Base-by-base conservation (phyloP, 2,888 invertebrate genomes). In the Drosophila aldrichi region DNA sequence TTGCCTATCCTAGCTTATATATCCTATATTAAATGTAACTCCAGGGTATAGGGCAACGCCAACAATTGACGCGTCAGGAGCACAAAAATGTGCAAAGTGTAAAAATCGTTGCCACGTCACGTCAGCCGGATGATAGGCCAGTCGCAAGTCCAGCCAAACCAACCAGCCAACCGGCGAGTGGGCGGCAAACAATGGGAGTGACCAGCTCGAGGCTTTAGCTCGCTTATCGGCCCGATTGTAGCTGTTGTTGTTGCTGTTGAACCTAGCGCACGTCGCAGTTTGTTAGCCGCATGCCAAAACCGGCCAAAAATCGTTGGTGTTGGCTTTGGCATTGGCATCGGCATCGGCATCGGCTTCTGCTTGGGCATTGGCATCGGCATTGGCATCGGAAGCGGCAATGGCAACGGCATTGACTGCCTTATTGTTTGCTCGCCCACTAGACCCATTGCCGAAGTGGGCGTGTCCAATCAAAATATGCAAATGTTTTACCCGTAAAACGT, bases 401-500 rank as follows among this genome's bases (percentile, higher is more conserved):
- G 40, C 69, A 40, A 16, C 54, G 59, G 61, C 70, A 69, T 70
- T 59, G 68, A 68, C 56, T 75, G 62, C 64, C 76, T 79, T 70
- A 86, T 86, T 83, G 86, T 86, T 83, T 86, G 82, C 68, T 65
- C 85, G 76, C 82, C 74, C 81, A 86, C 65, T 76, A 69, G 69
- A 68, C 74, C 77, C 77, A 60, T 52, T 62, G 60, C 70, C 66
- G 63, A 75, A 73, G 55, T 76, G 79, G 85, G 85, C 86, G 83
- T 86, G 83, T 77, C 83, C 86, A 85, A 85, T 88, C 88, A 88
- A 85, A 85, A 86, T 85, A 85, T 85, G 85, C 83, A 85, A 85
- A 85, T 85, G 74, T 73, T 88, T 88, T 88, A 85, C 85, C 86
- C 86, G 80, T 88, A 80, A 83, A 83, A 88, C 80, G 83, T 85